A percentile compares a stretch with the other conserved stretches of the same genome.
Evolutionary conservation across 2,113 vertebrate species (phyloP).

Genomic region (Butorides virescens): DNA sequence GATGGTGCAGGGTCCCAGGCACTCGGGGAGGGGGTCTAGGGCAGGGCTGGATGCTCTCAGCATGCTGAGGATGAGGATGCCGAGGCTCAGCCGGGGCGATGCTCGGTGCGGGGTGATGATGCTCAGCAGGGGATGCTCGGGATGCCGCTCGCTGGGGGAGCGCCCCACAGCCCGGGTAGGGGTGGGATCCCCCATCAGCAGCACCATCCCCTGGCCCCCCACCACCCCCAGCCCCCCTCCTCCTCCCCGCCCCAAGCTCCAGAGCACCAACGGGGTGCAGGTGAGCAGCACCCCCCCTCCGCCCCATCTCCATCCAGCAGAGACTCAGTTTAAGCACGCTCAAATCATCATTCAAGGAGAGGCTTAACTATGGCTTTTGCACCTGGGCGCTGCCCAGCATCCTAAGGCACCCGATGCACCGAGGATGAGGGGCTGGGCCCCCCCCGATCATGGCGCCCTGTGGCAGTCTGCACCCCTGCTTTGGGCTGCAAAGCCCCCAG

Average conservation of each 20-base stretch:
- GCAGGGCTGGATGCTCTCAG: too few species aligned
- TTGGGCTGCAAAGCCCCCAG: not conserved
- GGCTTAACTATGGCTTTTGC: not conserved
- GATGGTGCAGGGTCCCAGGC: fast-evolving
- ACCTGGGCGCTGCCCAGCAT: not conserved
- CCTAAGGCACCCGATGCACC: not conserved
- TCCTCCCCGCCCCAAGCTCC: not conserved
- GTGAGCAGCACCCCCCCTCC: not conserved
- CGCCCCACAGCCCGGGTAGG: not conserved
- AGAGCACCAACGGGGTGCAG: not conserved
- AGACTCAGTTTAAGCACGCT: not conserved
- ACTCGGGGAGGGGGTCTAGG: too few species aligned
- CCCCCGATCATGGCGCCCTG: fast-evolving
- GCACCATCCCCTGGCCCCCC: not conserved
- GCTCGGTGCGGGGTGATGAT: too few species aligned
- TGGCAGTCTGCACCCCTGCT: not conserved
- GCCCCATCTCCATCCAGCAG: not conserved
- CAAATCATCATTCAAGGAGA: not conserved
- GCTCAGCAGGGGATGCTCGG: too few species aligned
- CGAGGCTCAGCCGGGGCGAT: too few species aligned
- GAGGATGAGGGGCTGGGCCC: not conserved
- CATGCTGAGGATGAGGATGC: not conserved
- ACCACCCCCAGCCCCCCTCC: not conserved
- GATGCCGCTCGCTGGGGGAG: not conserved
- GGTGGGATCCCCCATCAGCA: not conserved